Evolutionary conservation across 2,113 vertebrate species (phyloP).

Genomic region (Lophotis ruficrista): DNA sequence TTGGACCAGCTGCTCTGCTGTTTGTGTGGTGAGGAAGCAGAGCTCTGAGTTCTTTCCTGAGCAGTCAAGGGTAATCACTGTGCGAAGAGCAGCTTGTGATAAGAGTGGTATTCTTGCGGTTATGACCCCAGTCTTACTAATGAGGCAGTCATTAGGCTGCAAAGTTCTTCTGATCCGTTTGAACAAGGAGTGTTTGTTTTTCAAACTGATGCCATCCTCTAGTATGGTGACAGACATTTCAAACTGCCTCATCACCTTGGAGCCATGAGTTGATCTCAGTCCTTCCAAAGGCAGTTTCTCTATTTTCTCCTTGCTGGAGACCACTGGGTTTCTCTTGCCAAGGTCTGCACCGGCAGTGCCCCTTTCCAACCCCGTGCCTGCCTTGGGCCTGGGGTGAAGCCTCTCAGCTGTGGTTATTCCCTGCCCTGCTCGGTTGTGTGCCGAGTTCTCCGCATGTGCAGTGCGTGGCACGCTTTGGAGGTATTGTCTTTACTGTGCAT

Average conservation of each 20-base stretch:
- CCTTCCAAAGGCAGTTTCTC: neutral
- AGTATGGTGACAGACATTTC: neutral
- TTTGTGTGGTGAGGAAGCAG: neutral
- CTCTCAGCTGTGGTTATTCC: neutral
- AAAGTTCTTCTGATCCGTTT: neutral
- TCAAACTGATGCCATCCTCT: neutral
- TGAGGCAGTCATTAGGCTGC: constrained; percentile 7
- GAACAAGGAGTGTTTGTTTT: neutral
- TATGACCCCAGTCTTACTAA: neutral
- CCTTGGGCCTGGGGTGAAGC: neutral
- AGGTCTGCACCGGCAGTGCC: neutral
- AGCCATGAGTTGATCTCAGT: neutral
- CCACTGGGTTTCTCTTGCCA: neutral
- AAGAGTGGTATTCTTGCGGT: neutral
- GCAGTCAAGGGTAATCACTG: neutral
- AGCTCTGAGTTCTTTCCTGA: neutral
- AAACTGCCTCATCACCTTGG: neutral
- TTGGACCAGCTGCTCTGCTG: neutral
- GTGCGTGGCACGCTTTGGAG: accelerated
- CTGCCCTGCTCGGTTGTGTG: neutral
- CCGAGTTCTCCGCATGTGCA: accelerated
- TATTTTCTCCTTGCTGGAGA: no score
- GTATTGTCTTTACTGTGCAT: accelerated
- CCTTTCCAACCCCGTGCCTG: neutral
- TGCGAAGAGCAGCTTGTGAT: neutral